Evolutionary conservation across 2,113 vertebrate genomes (phyloP), one percentile per base, ranked within the genome.

Genomic region (Clinocottus analis): DNA sequence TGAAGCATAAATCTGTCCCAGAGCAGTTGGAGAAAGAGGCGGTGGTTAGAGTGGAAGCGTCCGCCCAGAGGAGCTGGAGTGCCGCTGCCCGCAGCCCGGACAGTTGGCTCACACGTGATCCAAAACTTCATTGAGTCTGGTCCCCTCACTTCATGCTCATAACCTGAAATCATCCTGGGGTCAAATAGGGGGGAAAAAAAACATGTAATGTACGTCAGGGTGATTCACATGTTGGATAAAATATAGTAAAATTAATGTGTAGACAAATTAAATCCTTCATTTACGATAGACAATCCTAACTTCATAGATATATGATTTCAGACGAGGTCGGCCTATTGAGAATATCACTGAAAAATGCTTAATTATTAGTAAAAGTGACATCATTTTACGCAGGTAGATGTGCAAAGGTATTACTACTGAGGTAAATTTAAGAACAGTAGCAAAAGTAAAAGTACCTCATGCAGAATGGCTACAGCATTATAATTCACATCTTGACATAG

Each of bases 21-120:
- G 85, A 45, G 85, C 67, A 75, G 90, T 67, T 59, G 89, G 81
- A 90, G 91, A 89, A 87, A 87, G 92, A 90, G 91, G 92, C 87
- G 92, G 91, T 86, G 91, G 91, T 92, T 90, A 75, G 7, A 68
- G 69, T 78, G 78, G 72, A 68, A 85, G 85, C 19, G 90, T 88
- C 92, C 93, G 92, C 93, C 92, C 91, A 87, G 85, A 87, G 77
- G 83, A 89, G 87, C 86, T 61, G 59, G 53, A 27, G 45, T 9
- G 87, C 86, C 56, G 59, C 63, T 66, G 72, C 82, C 68, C 85
- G 31, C 61, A 4, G 84, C 78, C 80, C 72, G 85, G 79, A 88
- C 87, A 73, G 51, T 12, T 6, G 49, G 14, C 59, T 63, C 85
- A 78, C 89, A 90, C 83, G 85, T 87, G 89, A 92, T 72, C 60